Evolutionary conservation across 2,113 vertebrate genomes (phyloP).

Genomic region (Grus americana): DNA sequence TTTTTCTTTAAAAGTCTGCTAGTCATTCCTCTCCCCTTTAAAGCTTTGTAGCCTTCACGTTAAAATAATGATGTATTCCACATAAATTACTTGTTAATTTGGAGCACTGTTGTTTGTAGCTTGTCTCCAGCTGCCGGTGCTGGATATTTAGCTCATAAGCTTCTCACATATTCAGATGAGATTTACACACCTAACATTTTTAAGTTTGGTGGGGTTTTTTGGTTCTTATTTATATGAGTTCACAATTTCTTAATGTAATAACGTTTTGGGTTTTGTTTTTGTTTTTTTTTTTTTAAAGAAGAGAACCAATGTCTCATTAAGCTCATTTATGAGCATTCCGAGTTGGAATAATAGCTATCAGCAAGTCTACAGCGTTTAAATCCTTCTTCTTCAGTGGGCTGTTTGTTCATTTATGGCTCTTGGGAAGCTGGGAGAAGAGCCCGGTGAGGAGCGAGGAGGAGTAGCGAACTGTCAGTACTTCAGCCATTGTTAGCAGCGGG

Average conservation of each 20-base stretch:
- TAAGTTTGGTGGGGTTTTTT: neutral
- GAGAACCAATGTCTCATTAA: neutral
- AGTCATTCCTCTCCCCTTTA: conserved; percentile 1
- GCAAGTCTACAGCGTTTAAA: conserved; percentile 54
- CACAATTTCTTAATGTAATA: neutral
- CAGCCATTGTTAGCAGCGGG: conserved; percentile 81
- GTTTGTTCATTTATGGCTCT: conserved; percentile 63
- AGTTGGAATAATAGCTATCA: conserved; percentile 10
- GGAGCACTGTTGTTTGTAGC: conserved; percentile 15
- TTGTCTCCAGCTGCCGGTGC: conserved; percentile 5
- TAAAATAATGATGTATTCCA: conserved; percentile 52
- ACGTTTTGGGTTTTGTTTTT: too few relatives aligned
- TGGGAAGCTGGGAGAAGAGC: conserved; percentile 66
- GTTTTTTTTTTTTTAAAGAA: neutral
- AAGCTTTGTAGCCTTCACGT: conserved; percentile 25
- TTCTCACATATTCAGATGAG: neutral
- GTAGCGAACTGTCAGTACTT: conserved; percentile 73
- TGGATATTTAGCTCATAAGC: neutral
- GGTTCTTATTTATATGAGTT: neutral
- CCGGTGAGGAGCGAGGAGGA: conserved; percentile 55
- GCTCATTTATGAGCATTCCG: conserved; percentile 22
- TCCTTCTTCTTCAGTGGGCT: conserved; percentile 57
- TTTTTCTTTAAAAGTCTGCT: conserved; percentile 50
- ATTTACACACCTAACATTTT: conserved; percentile 11
- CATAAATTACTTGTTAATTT: conserved; percentile 62